A percentile compares a stretch with the other conserved stretches of the same genome.
Conservation (phyloP, 2,113 vertebrate genomes). For the Periophthalmodon schlosseri region DNA sequence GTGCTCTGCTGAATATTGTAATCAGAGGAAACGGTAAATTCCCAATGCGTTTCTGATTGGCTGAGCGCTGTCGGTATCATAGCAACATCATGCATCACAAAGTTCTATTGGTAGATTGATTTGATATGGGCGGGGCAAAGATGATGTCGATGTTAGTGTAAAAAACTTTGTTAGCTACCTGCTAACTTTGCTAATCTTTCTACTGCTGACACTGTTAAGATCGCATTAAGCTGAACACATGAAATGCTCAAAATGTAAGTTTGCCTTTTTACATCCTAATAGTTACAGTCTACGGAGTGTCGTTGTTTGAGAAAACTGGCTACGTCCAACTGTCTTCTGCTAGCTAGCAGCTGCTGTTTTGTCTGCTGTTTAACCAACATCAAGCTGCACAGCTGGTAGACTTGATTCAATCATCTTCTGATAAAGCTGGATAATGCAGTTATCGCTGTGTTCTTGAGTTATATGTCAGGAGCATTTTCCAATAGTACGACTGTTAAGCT, state of each 20-base stretch:
- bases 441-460: not conserved
- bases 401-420: not conserved
- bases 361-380: constrained; percentile 35
- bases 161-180: constrained; percentile 65
- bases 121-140: constrained; percentile 36
- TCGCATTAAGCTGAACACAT: not conserved
- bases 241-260: constrained; percentile 28
- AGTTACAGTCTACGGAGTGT: not conserved
- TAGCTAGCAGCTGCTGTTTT: constrained; percentile 42
- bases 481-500: not conserved
- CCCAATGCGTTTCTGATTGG: constrained; percentile 45
- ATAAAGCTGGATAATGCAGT: no score
- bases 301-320: not conserved
- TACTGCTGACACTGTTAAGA: constrained; percentile 15
- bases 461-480: not conserved
- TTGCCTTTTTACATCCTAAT: not conserved
- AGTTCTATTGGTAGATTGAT: constrained; percentile 26
- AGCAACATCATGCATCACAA: constrained; percentile 27
- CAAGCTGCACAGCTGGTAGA: not conserved
- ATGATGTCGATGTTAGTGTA: constrained; percentile 22
- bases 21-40: constrained; percentile 29
- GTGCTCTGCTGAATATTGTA: not conserved
- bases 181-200: constrained; percentile 46
- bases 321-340: constrained; percentile 4
- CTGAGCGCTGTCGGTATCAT: constrained; percentile 9